Evolutionary conservation across 2,888 invertebrate genomes (phyloP), one percentile per base, ranked within the genome.

Genomic region (Lycaena phlaeas): DNA sequence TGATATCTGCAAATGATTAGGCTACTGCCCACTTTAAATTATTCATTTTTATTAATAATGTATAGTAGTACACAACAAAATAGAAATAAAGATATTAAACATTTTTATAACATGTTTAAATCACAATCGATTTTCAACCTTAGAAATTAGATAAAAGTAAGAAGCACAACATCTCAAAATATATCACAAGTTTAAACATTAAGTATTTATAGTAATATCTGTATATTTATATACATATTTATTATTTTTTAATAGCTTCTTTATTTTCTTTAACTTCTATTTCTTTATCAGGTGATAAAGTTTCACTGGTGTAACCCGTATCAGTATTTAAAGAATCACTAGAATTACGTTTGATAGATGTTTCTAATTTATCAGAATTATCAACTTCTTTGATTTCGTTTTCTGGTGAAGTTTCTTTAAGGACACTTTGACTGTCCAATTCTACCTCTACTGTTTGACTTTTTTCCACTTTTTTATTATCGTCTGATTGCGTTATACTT

Each of bases 221-320:
- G 18, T 14, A 29, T 18, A 11, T 18, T 11, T 31, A 17, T 38
- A 38, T 27, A 6, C 15, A 38, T 18, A 34, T 10, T 17, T 42
- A 41, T 36, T 43, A 29, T n/a, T 18, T 34, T 30, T 36, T 25
- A 38, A 40, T 25, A 15, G 37, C 22, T 34, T 40, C 41, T 15
- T 38, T 39, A 3, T 38, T 42, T 11, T 30, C 14, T 36, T 52
- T 49, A 11, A 46, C 38, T 4, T 41, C 22, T 27, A n/a, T 60
- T 60, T 14, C 52, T 51, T 11, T 46, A 11, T 22, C 22, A 4
- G 58, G 44, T 62, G 6, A 26, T 17, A 11, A 62, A 53, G 45
- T 62, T 27, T 59, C 27, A 57, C 60, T n/a, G 61, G 53, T 6
- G 54, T 56, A 15, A 40, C 42, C n/a, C 40, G 28, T 25, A 46